Evolutionary conservation across 2,797 vertebrate species (phyloP).

Genomic region (Gadopsis marmoratus): DNA sequence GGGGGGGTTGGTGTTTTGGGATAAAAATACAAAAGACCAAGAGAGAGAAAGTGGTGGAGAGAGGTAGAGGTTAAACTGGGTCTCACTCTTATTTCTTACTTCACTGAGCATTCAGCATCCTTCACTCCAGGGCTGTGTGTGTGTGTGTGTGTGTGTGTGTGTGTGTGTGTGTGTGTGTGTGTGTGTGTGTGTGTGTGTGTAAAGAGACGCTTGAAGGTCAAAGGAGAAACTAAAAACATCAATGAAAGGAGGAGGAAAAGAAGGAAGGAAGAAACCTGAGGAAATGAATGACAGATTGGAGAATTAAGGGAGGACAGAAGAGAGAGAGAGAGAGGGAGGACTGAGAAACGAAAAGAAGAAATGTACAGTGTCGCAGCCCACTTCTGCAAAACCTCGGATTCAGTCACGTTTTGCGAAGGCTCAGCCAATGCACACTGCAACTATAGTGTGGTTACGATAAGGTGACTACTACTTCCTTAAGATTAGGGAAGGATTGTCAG

Average conservation of each 20-base stretch:
- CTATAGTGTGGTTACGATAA: too few species aligned
- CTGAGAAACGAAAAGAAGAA: too few species aligned
- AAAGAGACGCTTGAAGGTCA: conserved; percentile 8
- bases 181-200: neutral
- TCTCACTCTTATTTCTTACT: conserved; percentile 36
- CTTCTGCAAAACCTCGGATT: too few species aligned
- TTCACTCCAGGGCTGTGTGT: conserved; percentile 31
- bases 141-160: neutral
- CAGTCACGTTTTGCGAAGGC: too few species aligned
- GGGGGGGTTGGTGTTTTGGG: neutral
- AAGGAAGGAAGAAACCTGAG: neutral
- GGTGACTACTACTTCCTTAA: too few species aligned
- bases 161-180: conserved; percentile 8
- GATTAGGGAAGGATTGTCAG: too few species aligned
- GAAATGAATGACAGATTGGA: neutral
- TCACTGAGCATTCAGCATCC: conserved; percentile 46
- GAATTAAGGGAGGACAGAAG: too few species aligned
- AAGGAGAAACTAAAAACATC: neutral
- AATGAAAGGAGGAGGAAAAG: neutral
- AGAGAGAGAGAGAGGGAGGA: too few species aligned
- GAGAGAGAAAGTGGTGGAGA: neutral
- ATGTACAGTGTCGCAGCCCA: too few species aligned
- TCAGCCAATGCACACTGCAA: too few species aligned
- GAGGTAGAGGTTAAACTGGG: conserved; percentile 18
- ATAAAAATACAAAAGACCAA: neutral